Percentiles rank a stretch among this genome's conserved stretches.
Evolutionary conservation across 1,140 invertebrate species (phyloP).

Genomic region (Zaprionus nigranus): DNA sequence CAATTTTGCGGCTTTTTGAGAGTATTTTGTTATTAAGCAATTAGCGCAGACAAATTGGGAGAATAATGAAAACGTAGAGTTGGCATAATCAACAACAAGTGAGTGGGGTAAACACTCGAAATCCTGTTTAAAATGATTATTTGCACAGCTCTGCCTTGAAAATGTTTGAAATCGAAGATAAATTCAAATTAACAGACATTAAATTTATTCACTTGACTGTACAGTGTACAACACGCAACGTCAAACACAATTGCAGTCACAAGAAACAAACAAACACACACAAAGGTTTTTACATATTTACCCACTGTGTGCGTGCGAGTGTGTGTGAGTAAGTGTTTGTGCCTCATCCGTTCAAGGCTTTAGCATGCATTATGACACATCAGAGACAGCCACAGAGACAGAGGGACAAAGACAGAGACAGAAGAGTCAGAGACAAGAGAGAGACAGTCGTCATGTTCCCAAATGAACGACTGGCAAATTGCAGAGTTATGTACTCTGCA

Average conservation of each 20-base stretch:
- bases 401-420: constrained; percentile 1
- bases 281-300: constrained; percentile 19
- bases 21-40: constrained; percentile 22
- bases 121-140: constrained; percentile 1
- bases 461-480: constrained; percentile 52
- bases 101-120: not conserved
- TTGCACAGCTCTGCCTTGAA: constrained; percentile 20
- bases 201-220: constrained; percentile 41
- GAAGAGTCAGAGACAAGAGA: not conserved
- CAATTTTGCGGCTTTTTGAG: constrained; percentile 13
- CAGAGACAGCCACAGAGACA: constrained; percentile 4
- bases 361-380: constrained; percentile 32
- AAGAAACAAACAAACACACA: constrained; percentile 23
- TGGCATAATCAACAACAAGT: not conserved
- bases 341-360: constrained; percentile 1
- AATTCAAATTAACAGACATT: constrained; percentile 18
- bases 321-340: not conserved
- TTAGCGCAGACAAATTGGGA: constrained; percentile 24
- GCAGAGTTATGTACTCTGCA: constrained; percentile 47
- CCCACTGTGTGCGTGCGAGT: not conserved
- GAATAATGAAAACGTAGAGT: not conserved
- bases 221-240: not conserved
- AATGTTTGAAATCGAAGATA: not conserved
- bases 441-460: constrained; percentile 19
- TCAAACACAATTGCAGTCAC: constrained; percentile 21